Conservation (phyloP, 2,888 invertebrate species). For the Pegoplata infirma region DNA sequence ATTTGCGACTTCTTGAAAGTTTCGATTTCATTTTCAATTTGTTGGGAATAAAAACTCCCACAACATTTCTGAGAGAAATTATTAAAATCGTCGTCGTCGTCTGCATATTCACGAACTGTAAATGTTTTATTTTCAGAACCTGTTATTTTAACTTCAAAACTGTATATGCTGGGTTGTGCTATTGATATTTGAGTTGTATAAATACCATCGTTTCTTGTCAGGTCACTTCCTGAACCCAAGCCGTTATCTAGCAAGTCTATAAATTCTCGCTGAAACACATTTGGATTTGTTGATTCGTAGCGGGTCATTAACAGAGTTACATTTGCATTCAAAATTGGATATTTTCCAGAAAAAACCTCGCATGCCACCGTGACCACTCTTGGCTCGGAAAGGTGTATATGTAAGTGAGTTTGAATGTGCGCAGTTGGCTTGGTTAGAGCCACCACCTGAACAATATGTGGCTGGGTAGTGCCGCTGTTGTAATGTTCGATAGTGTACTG, state of each 20-base stretch:
- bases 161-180: neutral
- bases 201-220: neutral
- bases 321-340: neutral
- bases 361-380: neutral
- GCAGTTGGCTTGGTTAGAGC: constrained; percentile 69
- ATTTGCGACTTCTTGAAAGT: neutral
- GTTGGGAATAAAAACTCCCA: neutral
- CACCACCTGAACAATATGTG: constrained; percentile 82
- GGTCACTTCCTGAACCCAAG: neutral
- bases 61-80: neutral
- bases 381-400: neutral
- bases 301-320: neutral
- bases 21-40: neutral
- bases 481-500: constrained; percentile 81
- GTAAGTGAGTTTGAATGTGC: neutral
- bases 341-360: neutral
- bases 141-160: neutral
- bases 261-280: neutral
- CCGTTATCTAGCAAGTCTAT: neutral
- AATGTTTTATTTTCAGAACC: neutral
- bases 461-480: constrained; percentile 80
- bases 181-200: neutral
- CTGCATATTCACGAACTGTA: neutral
- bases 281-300: neutral
- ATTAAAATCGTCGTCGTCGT: neutral